phyloP scores from a whole-genome alignment of 23 tunicate species.

The Ascidia mentula region DNA sequence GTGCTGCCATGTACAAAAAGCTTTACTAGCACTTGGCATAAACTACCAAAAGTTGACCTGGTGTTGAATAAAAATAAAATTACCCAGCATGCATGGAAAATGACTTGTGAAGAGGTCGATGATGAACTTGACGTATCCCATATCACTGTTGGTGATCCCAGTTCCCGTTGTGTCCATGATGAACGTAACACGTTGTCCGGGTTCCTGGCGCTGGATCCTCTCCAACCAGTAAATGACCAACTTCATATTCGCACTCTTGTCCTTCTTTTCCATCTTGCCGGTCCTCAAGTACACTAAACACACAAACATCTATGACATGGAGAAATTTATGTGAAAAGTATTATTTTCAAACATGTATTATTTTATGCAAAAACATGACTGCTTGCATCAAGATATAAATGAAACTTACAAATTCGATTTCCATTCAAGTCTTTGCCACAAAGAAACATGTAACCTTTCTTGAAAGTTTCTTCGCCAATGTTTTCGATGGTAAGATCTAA shows the following conservation, averaged over 20 bases:
- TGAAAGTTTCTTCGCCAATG: constrained; percentile 38
- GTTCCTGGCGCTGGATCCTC: constrained; percentile 68
- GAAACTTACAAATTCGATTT: constrained; percentile 63
- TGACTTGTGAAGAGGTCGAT: constrained; percentile 67
- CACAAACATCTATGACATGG: neutral
- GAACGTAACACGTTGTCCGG: constrained; percentile 59
- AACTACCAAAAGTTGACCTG: too few relatives aligned
- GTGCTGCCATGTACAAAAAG: too few relatives aligned
- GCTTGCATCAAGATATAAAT: neutral
- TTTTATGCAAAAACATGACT: too few relatives aligned
- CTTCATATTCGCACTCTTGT: constrained; percentile 38
- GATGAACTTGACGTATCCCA: constrained; percentile 54
- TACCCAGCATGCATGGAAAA: constrained; percentile 77
- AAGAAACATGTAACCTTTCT: constrained; percentile 51
- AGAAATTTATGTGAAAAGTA: neutral
- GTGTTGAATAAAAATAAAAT: neutral
- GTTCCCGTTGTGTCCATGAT: constrained; percentile 61
- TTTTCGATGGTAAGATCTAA: constrained; percentile 63
- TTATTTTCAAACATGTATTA: neutral
- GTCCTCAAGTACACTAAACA: constrained; percentile 40
- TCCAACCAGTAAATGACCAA: constrained; percentile 71
- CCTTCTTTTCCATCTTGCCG: constrained; percentile 51
- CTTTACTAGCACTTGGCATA: too few relatives aligned
- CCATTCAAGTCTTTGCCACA: constrained; percentile 53
- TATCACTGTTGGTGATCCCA: constrained; percentile 46